Percentiles rank a stretch among this genome's conserved stretches.
These are phyloP conservation scores for Diplodus sargus DNA, from an alignment of 2,797 vertebrate genomes.

Conservation along the genomic window DNA sequence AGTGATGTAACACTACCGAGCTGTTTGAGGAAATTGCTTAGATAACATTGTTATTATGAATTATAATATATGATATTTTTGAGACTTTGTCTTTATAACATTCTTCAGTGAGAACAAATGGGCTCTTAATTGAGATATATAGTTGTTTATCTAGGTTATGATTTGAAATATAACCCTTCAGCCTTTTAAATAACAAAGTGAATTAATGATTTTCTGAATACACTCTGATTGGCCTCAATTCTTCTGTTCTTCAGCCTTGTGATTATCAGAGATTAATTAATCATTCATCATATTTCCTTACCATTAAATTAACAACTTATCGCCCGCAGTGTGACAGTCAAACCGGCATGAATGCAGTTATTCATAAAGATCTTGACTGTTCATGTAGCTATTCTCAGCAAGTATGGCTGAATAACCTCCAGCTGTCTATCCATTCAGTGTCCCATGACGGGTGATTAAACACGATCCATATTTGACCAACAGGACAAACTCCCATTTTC, in stretches of 20 bases:
- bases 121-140: no score
- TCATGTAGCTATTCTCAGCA: conserved; percentile 44
- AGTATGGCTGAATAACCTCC: conserved; percentile 36
- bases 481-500: conserved; percentile 46
- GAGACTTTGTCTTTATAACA: no score
- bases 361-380: conserved; percentile 26
- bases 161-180: not conserved
- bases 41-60: no score
- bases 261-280: conserved; percentile 3
- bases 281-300: not conserved
- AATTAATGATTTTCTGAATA: conserved; percentile 11
- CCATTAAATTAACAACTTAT: not conserved
- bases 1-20: not conserved
- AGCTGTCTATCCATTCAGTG: conserved; percentile 48
- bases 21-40: not conserved
- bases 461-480: conserved; percentile 49
- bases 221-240: not conserved
- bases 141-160: not conserved
- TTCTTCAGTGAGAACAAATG: no score
- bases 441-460: conserved; percentile 55
- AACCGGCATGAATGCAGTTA: conserved; percentile 13
- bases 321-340: not conserved
- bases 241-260: not conserved
- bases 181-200: not conserved
- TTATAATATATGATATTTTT: no score